Evolutionary conservation across 2,888 invertebrate genomes (phyloP).

Genomic region (Girardia tigrina): DNA sequence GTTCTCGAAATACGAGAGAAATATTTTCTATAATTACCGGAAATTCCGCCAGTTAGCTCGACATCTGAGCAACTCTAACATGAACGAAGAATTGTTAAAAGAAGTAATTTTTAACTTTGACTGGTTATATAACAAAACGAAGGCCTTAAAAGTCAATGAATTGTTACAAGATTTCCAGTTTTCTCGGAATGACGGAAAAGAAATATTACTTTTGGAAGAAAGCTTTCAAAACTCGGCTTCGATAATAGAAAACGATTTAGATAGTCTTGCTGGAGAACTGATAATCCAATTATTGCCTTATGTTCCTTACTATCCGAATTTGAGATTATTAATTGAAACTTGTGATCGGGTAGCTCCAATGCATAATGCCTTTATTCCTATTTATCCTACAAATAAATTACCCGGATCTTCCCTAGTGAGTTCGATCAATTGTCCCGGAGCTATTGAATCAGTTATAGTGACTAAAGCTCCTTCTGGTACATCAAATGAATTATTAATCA

Average conservation of each 20-base stretch:
- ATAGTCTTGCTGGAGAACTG: slow-evolving; percentile 45
- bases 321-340: slow-evolving; percentile 43
- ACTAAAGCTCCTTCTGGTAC: slow-evolving; percentile 39
- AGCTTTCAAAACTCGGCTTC: slow-evolving; percentile 43
- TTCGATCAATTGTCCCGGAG: slow-evolving; percentile 39
- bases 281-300: slow-evolving; percentile 46
- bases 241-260: slow-evolving; percentile 42
- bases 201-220: slow-evolving; percentile 41
- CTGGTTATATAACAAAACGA: slow-evolving; percentile 48
- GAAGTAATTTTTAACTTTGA: slow-evolving; percentile 47
- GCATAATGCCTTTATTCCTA: slow-evolving; percentile 45
- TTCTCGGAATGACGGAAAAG: slow-evolving; percentile 34
- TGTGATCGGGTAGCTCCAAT: slow-evolving; percentile 44
- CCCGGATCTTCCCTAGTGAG: slow-evolving; percentile 45
- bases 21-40: slow-evolving; percentile 43
- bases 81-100: slow-evolving; percentile 44
- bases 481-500: slow-evolving; percentile 40
- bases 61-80: slow-evolving; percentile 44
- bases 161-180: slow-evolving; percentile 45
- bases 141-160: slow-evolving; percentile 44
- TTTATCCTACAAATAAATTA: slow-evolving; percentile 44
- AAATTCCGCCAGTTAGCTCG: slow-evolving; percentile 47
- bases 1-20: slow-evolving; percentile 38
- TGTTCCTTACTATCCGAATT: slow-evolving; percentile 42
- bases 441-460: slow-evolving; percentile 41